These are phyloP conservation scores for Harpegnathos saltator DNA, from an alignment of 1,140 invertebrate genomes.

Conservation along the genomic window DNA sequence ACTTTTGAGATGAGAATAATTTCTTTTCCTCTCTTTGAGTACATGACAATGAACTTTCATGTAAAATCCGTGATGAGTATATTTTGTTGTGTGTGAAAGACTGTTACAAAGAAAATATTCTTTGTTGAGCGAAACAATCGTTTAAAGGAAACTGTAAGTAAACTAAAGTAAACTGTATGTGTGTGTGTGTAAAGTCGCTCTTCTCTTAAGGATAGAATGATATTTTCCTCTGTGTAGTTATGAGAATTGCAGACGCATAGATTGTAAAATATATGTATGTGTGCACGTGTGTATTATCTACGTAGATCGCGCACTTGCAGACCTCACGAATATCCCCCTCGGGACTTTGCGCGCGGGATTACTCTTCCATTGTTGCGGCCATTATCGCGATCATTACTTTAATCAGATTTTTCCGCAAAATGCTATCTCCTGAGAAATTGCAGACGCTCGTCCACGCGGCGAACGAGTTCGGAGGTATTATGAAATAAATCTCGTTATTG, in stretches of 20 bases:
- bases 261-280: slow-evolving; percentile 26
- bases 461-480: slow-evolving; percentile 78
- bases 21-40: no score
- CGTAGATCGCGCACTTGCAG: slow-evolving; percentile 21
- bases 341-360: slow-evolving; percentile 38
- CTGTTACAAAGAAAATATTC: no score
- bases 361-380: slow-evolving; percentile 54
- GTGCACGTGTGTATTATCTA: slow-evolving; percentile 4
- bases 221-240: no score
- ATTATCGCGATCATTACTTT: slow-evolving; percentile 46
- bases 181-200: no score
- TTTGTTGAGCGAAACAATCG: no score
- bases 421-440: slow-evolving; percentile 73
- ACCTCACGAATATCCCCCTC: slow-evolving; percentile 10
- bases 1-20: no score
- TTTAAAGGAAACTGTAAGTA: no score
- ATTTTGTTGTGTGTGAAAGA: no score
- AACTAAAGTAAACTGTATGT: no score
- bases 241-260: slow-evolving; percentile 35
- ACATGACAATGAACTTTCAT: no score
- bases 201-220: no score
- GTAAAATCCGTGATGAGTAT: no score
- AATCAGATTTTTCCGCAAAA: slow-evolving; percentile 60
- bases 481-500: slow-evolving; percentile 84
- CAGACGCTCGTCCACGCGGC: slow-evolving; percentile 72